phyloP scores from a whole-genome alignment of 2,797 vertebrate species.

The Avahi laniger region DNA sequence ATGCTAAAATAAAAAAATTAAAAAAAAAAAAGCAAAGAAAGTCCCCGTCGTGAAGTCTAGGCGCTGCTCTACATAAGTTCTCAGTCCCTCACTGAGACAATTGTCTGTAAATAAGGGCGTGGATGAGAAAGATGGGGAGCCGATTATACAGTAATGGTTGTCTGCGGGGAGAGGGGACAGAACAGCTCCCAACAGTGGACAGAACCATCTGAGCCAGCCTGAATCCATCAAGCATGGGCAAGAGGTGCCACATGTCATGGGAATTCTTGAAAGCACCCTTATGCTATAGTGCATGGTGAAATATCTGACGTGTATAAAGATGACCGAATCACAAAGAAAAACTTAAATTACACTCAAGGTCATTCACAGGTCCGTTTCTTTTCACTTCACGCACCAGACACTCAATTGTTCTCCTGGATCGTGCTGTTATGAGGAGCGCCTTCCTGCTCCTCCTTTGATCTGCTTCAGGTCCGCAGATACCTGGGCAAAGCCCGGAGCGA shows the following conservation, averaged over 20 bases:
- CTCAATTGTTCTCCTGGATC: neutral
- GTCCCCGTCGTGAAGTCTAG: neutral
- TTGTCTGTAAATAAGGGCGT: neutral
- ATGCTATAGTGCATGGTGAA: neutral
- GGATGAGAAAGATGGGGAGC: neutral
- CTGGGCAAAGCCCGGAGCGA: neutral
- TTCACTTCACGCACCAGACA: neutral
- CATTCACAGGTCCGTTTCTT: neutral
- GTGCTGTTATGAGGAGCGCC: neutral
- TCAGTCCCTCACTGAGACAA: neutral
- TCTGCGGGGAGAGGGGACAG: neutral
- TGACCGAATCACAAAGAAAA: neutral
- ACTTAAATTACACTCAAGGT: neutral
- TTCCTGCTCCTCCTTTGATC: neutral
- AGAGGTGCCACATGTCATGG: neutral
- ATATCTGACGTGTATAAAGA: neutral
- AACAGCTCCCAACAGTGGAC: neutral
- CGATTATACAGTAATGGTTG: accelerated
- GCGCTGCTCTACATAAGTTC: neutral
- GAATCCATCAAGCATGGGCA: neutral
- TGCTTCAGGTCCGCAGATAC: neutral
- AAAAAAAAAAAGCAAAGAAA: neutral
- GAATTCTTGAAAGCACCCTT: neutral
- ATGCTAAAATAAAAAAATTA: too few relatives aligned
- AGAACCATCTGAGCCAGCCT: neutral